Evolutionary conservation across 2,888 invertebrate genomes (phyloP).

Genomic region (Fragum fragum): DNA sequence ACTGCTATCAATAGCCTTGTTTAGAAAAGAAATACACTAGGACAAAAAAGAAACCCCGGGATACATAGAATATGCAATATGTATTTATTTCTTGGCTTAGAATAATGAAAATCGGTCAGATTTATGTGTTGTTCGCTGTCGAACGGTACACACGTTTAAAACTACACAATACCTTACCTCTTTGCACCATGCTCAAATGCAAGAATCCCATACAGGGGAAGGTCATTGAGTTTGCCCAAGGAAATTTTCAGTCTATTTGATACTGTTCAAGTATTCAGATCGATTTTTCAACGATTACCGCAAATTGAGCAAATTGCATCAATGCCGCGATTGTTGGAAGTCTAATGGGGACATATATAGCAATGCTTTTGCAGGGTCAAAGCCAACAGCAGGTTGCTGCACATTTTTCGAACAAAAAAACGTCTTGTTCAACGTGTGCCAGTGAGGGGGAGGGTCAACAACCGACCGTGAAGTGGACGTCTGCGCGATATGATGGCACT

Average conservation of each 20-base stretch:
- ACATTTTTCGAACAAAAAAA: slow-evolving; percentile 10
- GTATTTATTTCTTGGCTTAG: too few relatives aligned
- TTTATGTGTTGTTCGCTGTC: background rate
- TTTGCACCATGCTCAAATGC: background rate
- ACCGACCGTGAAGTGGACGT: slow-evolving; percentile 17
- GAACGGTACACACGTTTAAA: background rate
- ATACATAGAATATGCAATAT: too few relatives aligned
- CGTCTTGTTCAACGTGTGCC: slow-evolving; percentile 9
- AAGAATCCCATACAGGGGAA: background rate
- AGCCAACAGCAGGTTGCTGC: slow-evolving; percentile 14
- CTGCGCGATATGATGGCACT: slow-evolving; percentile 8
- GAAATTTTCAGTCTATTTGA: slow-evolving; percentile 17
- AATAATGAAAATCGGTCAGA: background rate
- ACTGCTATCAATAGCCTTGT: too few relatives aligned
- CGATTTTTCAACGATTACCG: too few relatives aligned
- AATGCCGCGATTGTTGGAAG: slow-evolving; percentile 5
- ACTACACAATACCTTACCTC: background rate
- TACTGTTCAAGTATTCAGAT: slow-evolving; percentile 17
- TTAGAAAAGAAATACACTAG: too few relatives aligned
- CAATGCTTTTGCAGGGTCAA: slow-evolving; percentile 16
- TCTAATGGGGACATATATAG: background rate
- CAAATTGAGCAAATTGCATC: too few relatives aligned
- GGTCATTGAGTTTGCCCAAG: too few relatives aligned
- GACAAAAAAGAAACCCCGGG: too few relatives aligned
- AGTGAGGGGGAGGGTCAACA: background rate